Evolutionary conservation across 1,140 invertebrate genomes (phyloP), one percentile per base, ranked within the genome.

Genomic region (Rhopalosiphum maidis): DNA sequence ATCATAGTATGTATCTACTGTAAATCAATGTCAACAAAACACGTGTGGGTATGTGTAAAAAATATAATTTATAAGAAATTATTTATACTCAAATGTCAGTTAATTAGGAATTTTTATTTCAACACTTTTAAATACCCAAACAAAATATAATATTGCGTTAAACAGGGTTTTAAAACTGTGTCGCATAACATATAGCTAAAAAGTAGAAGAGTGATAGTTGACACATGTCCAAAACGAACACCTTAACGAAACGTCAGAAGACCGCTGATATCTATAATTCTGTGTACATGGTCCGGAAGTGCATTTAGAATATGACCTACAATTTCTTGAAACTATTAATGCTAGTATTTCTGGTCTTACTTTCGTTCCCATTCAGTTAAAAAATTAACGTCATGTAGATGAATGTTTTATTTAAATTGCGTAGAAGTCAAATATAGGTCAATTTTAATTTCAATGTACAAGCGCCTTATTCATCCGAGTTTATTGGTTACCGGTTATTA

Each of bases 401-500:
- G 86, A 48, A 87, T 48, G 86, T 87, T 48, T 87, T 87, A 87
- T 87, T 87, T n/a, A 87, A 87, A 87, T 87, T 87, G 43, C 43
- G 23, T n/a, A 35, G 18, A 87, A 48, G 21, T 87, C 30, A 87
- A 87, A 87, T 87, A n/a, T 87, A n/a, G 86, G 86, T 48, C 86
- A 87, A n/a, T 51, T 46, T 48, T 87, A 48, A 48, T 87, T n/a
- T 87, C 48, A 51, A 87, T 86, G 48, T 7, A 87, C 30, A 48
- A 87, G 15, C 43, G 43, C 86, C 30, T n/a, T 48, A 48, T 87
- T 87, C 30, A 77, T 77, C 46, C 86, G 18, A 46, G 43, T 87
- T 87, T 4, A 48, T n/a, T 48, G 86, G 46, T 87, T 48, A 46
- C 23, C 83, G 35, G 77, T 83, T 77, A 77, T 46, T 46, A 46